Base-by-base conservation (phyloP, 2,888 invertebrate species). In the Drosophila borealis region DNA sequence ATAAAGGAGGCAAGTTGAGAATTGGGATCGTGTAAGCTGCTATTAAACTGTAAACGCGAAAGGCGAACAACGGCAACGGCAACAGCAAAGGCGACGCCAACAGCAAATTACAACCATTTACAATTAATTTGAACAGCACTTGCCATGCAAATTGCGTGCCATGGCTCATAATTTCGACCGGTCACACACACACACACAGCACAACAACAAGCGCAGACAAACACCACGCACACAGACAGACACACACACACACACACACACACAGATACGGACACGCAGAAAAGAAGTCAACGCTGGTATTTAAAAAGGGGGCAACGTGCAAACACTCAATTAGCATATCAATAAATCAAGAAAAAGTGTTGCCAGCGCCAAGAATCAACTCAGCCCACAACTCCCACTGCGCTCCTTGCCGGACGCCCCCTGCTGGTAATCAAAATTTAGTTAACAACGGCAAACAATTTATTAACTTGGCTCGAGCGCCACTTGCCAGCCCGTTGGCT, bases 251-350 rank as follows among this genome's bases (percentile, higher is more conserved):
- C 9, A 34, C 34, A 34, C 34, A 34, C 61, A 45, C 56, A 48
- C 54, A 49, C 37, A 62, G 14, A 37, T 45, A 33, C n/a, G 34
- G 11, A 61, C 17, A 17, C 3, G 39, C 3, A 25, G 44, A 39
- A 44, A 56, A 50, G 45, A 64, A 68, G 66, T 69, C 70, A 78
- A 61, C 37, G 60, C 49, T 44, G 70, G 72, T 60, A 70, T 73
- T 75, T 68, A 74, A 78, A 77, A 72, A 70, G 74, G 55, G 48
- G 59, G 53, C 82, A 79, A 86, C 87, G 85, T 85, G 78, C 85
- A 83, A 84, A 84, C 81, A 81, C 82, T 81, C 86, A 86, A 88
- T 86, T 86, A 86, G 88, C 86, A 88, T 86, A 86, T 86, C 86
- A 88, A 88, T 86, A 86, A 88, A 86, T 86, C 86, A 86, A 88